Conservation (phyloP, 2,797 vertebrate genomes). For the Aotus griseimembra region DNA sequence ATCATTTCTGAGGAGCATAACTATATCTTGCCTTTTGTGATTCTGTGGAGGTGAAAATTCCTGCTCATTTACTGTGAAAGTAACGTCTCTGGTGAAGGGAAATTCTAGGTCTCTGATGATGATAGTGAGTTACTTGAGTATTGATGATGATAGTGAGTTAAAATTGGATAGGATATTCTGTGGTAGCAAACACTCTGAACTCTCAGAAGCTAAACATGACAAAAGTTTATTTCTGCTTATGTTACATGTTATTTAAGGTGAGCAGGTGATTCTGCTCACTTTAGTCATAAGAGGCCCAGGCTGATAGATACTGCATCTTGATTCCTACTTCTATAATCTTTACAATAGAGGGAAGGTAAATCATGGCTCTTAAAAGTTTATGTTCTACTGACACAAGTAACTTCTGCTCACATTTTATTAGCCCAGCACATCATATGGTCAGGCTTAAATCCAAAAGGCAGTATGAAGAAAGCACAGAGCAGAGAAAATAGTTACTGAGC, state of each 20-base stretch:
- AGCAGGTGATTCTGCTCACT: background rate
- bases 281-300: background rate
- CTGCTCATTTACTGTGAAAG: background rate
- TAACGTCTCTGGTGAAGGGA: background rate
- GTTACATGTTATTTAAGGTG: background rate
- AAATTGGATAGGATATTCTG: background rate
- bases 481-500: conserved; percentile 1
- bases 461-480: background rate
- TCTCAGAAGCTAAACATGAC: background rate
- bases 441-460: background rate
- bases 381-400: background rate
- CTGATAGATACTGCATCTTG: background rate
- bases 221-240: background rate
- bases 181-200: background rate
- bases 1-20: background rate
- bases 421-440: background rate
- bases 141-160: background rate
- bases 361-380: conserved; percentile 26
- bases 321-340: background rate
- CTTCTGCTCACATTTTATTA: conserved; percentile 20
- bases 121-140: background rate
- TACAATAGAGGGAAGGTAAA: background rate
- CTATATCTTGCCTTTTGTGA: background rate
- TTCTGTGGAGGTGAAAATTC: background rate
- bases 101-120: background rate